Evolutionary conservation across 2,113 vertebrate species (phyloP).

Genomic region (Chaetops frenatus): DNA sequence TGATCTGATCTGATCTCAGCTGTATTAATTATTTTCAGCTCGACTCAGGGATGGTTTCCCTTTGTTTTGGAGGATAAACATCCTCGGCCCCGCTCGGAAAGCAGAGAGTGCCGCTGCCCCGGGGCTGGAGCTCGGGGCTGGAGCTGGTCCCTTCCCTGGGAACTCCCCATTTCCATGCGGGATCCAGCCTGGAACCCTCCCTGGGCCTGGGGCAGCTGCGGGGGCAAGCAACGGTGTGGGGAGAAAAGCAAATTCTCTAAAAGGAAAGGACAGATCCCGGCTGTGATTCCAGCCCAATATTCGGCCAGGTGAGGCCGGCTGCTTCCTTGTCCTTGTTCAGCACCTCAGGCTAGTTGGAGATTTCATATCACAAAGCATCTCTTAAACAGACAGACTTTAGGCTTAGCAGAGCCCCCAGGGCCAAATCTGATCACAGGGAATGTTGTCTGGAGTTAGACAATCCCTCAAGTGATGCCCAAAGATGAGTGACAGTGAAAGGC

Average conservation of each 20-base stretch:
- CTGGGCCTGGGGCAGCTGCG: background rate
- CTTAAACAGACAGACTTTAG: background rate
- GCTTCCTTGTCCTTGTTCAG: background rate
- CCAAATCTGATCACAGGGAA: background rate
- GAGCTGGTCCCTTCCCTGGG: too few species aligned
- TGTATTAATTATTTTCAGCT: background rate
- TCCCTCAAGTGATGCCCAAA: background rate
- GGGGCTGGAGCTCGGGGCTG: background rate
- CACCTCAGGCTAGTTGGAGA: too few species aligned
- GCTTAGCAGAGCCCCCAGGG: background rate
- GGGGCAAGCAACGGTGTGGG: background rate
- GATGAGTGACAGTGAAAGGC: background rate
- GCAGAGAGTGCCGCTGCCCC: background rate
- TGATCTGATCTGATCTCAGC: background rate
- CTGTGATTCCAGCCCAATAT: background rate
- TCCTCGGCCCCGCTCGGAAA: background rate
- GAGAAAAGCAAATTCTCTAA: background rate
- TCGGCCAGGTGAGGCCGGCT: background rate
- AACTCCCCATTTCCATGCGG: fast-evolving
- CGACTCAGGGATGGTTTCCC: background rate
- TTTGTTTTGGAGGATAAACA: background rate
- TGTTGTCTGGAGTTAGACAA: background rate
- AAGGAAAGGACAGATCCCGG: background rate
- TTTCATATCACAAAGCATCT: background rate
- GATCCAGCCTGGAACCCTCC: background rate